phyloP scores from a whole-genome alignment of 2,113 vertebrate genomes.

The Colistium nudipinnis region DNA sequence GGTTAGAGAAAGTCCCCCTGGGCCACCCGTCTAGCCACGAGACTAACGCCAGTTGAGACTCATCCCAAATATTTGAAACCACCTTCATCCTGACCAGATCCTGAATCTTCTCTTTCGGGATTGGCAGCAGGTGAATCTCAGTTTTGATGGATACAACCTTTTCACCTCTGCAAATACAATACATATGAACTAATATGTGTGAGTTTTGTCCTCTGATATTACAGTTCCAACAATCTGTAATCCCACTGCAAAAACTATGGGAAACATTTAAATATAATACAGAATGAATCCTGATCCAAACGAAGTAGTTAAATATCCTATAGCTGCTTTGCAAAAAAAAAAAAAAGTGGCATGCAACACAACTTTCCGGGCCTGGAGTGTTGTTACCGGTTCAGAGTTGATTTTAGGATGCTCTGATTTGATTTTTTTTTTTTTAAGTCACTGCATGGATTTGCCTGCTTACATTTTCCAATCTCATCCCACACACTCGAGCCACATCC shows the following conservation, averaged over 20 bases:
- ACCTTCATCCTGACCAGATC: not conserved
- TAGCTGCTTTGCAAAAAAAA: too few species aligned
- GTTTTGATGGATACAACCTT: not conserved
- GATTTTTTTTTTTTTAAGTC: not conserved
- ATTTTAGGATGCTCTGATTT: not conserved
- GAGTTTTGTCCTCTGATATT: not conserved
- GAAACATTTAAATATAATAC: not conserved
- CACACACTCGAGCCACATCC: not conserved
- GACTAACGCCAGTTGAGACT: conserved; percentile 50
- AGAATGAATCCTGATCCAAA: too few species aligned
- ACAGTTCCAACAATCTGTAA: not conserved
- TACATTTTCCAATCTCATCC: not conserved
- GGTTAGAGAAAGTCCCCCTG: conserved; percentile 27
- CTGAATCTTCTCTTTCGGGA: conserved; percentile 22
- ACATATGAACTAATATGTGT: not conserved
- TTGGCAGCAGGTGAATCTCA: not conserved
- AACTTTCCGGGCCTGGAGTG: not conserved
- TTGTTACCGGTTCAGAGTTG: not conserved
- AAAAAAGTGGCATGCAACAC: too few species aligned
- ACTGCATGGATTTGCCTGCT: not conserved
- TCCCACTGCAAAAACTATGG: not conserved
- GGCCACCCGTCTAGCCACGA: conserved; percentile 40
- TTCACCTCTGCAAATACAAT: not conserved
- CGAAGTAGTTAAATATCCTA: too few species aligned
- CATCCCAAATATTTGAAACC: not conserved